Evolutionary conservation across 2,888 invertebrate species (phyloP).

Genomic region (Hypsopygia costalis): DNA sequence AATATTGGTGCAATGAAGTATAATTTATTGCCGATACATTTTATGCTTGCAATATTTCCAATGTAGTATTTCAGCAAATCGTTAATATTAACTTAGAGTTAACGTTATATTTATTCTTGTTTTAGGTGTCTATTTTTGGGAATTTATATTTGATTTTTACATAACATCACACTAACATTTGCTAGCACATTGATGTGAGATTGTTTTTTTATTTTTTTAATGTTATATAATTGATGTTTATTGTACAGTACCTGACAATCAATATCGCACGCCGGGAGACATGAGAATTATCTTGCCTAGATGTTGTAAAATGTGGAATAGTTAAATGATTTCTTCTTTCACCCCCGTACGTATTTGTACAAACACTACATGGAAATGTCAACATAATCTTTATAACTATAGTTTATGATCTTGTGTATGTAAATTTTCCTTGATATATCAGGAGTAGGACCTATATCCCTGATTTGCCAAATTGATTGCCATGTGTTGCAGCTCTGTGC

Average conservation of each 20-base stretch:
- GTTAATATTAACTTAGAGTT: conserved; percentile 32
- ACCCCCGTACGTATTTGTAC: no score
- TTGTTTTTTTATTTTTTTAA: conserved; percentile 34
- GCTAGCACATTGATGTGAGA: conserved; percentile 41
- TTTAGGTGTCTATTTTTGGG: conserved; percentile 47
- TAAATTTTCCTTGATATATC: no score
- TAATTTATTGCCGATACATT: no score
- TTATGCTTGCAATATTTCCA: conserved; percentile 15
- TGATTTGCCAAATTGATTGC: no score
- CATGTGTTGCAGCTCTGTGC: conserved; percentile 10
- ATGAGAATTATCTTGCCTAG: neutral
- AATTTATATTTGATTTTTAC: conserved; percentile 30
- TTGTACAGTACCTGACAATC: conserved; percentile 24
- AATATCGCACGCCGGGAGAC: neutral
- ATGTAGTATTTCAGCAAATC: conserved; percentile 42
- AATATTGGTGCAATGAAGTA: no score
- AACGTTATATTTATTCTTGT: conserved; percentile 29
- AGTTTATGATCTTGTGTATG: no score
- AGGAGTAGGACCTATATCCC: no score
- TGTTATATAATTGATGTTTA: conserved; percentile 28
- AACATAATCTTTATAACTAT: no score
- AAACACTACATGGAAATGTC: no score
- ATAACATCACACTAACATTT: conserved; percentile 42
- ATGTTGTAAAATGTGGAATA: no score
- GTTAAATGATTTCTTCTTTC: no score